A percentile compares a stretch with the other conserved stretches of the same genome.
These are phyloP conservation scores for Aporophyla lueneburgensis DNA, from an alignment of 2,888 invertebrate genomes.

Conservation along the genomic window DNA sequence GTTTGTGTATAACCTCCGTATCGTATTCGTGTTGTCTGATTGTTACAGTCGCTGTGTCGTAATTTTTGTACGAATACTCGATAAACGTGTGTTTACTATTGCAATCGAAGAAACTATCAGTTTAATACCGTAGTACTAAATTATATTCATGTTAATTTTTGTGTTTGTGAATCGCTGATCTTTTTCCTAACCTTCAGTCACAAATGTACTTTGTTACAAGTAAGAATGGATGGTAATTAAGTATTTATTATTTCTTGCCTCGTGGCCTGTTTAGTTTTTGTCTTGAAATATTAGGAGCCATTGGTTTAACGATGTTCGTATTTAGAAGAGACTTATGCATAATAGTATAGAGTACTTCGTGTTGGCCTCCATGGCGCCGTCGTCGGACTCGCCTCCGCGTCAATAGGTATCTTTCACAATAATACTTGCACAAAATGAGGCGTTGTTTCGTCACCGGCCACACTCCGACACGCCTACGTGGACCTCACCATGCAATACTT, in stretches of 20 bases:
- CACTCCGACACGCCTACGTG: conserved; percentile 85
- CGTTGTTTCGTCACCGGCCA: conserved; percentile 85
- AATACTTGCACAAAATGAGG: conserved; percentile 86
- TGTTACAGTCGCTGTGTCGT: conserved; percentile 56
- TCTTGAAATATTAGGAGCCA: conserved; percentile 43
- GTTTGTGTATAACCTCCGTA: conserved; percentile 56
- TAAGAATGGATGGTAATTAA: conserved; percentile 48
- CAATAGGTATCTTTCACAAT: conserved; percentile 87
- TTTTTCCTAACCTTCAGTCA: conserved; percentile 54
- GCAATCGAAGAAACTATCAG: conserved; percentile 53
- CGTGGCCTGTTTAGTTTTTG: conserved; percentile 45
- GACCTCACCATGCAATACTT: conserved; percentile 77
- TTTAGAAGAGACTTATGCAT: conserved; percentile 63
- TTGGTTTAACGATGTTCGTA: conserved; percentile 44
- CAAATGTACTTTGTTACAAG: conserved; percentile 39
- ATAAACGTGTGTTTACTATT: conserved; percentile 56
- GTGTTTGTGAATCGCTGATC: conserved; percentile 35
- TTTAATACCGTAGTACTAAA: conserved; percentile 33
- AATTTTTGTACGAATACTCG: conserved; percentile 60
- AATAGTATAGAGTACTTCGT: conserved; percentile 68
- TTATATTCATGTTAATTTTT: conserved; percentile 22
- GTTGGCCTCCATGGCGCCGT: conserved; percentile 78
- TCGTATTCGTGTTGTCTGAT: conserved; percentile 59
- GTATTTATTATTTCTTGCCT: conserved; percentile 46
- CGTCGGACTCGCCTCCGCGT: conserved; percentile 80